Conservation (phyloP, 2,888 invertebrate species). For the Campoplex capitator region DNA sequence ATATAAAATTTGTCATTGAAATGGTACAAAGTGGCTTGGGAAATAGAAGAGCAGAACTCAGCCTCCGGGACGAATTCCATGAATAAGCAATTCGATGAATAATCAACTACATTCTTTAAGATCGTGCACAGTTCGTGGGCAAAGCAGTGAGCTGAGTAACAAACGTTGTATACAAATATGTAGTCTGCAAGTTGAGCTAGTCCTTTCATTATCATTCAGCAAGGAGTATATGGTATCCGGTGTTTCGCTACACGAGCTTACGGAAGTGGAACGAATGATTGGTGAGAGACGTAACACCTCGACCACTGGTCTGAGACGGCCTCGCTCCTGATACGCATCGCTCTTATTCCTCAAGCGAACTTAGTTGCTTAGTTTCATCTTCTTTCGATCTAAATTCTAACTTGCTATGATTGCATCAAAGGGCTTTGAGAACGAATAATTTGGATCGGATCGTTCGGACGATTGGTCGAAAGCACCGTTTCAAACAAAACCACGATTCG, state of each 20-base stretch:
- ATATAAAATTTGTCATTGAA: not conserved
- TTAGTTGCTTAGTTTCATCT: conserved; percentile 13
- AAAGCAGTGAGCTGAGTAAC: not conserved
- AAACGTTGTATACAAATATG: not conserved
- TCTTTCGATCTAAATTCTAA: not conserved
- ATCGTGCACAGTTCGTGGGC: not conserved
- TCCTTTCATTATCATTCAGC: conserved; percentile 12
- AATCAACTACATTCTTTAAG: conserved; percentile 5
- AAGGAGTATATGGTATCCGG: conserved; percentile 14
- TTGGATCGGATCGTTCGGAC: not conserved
- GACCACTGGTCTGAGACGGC: conserved; percentile 18
- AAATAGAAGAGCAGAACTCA: not conserved
- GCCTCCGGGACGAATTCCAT: conserved; percentile 1
- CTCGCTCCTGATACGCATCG: conserved; percentile 33
- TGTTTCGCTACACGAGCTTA: conserved; percentile 5
- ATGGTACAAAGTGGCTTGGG: not conserved
- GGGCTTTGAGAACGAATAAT: not conserved
- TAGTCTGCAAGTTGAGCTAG: conserved; percentile 32
- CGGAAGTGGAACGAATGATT: conserved; percentile 70
- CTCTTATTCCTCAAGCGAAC: conserved; percentile 33
- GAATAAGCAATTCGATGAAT: conserved; percentile 22
- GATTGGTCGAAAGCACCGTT: not conserved
- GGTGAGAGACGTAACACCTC: conserved; percentile 56
- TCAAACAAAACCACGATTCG: not conserved
- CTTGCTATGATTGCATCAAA: not conserved